Evolutionary conservation across 2,797 vertebrate genomes (phyloP).

Genomic region (Cebuella pygmaea): DNA sequence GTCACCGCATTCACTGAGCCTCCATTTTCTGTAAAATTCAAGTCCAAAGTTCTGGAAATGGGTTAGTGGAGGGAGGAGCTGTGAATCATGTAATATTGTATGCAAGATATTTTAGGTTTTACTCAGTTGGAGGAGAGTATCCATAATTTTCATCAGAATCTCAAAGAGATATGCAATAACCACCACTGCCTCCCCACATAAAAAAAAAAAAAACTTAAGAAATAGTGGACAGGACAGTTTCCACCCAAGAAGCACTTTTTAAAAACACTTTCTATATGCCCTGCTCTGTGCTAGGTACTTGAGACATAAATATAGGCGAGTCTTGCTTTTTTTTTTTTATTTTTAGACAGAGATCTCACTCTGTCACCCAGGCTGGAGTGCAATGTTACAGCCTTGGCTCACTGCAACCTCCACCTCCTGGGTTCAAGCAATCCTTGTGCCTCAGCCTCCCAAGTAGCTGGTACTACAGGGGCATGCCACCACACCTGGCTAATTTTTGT

Average conservation of each 20-base stretch:
- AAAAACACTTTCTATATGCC: not conserved
- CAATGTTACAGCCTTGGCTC: too few species aligned
- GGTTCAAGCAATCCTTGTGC: too few species aligned
- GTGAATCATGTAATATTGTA: not conserved
- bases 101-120: not conserved
- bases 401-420: too few species aligned
- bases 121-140: not conserved
- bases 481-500: too few species aligned
- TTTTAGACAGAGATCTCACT: too few species aligned
- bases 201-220: not conserved
- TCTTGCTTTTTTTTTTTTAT: not conserved
- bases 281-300: not conserved
- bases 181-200: not conserved
- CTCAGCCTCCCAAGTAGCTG: too few species aligned
- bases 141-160: not conserved
- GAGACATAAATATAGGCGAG: not conserved
- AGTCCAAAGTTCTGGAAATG: conserved; percentile 21
- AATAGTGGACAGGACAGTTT: not conserved
- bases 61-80: not conserved
- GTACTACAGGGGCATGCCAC: too few species aligned
- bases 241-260: not conserved
- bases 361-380: too few species aligned
- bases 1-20: not conserved
- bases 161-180: not conserved
- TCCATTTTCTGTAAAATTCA: conserved; percentile 46